A percentile compares a stretch with the other conserved stretches of the same genome.
phyloP scores from a whole-genome alignment of 2,888 invertebrate genomes.

The Epistrophella euchroma region DNA sequence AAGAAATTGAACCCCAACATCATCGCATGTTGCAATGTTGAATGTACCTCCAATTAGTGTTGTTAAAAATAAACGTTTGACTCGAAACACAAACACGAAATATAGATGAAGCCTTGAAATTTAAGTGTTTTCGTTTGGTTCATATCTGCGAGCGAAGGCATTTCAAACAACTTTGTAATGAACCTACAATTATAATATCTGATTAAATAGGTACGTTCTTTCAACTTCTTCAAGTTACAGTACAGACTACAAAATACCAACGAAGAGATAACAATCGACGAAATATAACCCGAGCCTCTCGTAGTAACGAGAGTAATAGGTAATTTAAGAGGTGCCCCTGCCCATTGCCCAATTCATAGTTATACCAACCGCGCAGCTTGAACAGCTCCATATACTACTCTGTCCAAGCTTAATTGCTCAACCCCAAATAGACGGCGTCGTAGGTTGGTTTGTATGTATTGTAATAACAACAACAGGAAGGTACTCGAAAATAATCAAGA shows the following conservation, averaged over 20 bases:
- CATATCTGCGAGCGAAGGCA: slow-evolving; percentile 23
- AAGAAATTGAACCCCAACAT: slow-evolving; percentile 16
- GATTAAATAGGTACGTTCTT: slow-evolving; percentile 48
- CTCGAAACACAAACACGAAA: background rate
- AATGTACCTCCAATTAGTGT: slow-evolving; percentile 22
- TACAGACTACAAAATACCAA: slow-evolving; percentile 15
- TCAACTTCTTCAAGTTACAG: background rate
- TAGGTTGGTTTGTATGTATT: background rate
- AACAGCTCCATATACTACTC: background rate
- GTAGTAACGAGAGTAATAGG: slow-evolving; percentile 9
- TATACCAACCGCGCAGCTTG: background rate
- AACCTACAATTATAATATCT: slow-evolving; percentile 64
- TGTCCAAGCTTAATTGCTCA: slow-evolving; percentile 25
- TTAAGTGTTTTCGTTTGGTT: slow-evolving; percentile 36
- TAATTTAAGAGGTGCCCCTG: slow-evolving; percentile 29
- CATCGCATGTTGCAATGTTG: slow-evolving; percentile 24
- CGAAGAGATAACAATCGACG: slow-evolving; percentile 20
- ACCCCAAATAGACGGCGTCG: slow-evolving; percentile 5
- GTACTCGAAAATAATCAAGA: slow-evolving; percentile 52
- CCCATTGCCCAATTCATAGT: slow-evolving; percentile 11
- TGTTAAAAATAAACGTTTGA: slow-evolving; percentile 27
- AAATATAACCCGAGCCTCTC: slow-evolving; percentile 6
- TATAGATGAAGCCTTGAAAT: slow-evolving; percentile 7
- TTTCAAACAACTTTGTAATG: slow-evolving; percentile 48
- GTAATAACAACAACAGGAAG: slow-evolving; percentile 15